These are phyloP conservation scores for Myiotriccus ornatus DNA, from an alignment of 2,797 vertebrate genomes.

Conservation along the genomic window DNA sequence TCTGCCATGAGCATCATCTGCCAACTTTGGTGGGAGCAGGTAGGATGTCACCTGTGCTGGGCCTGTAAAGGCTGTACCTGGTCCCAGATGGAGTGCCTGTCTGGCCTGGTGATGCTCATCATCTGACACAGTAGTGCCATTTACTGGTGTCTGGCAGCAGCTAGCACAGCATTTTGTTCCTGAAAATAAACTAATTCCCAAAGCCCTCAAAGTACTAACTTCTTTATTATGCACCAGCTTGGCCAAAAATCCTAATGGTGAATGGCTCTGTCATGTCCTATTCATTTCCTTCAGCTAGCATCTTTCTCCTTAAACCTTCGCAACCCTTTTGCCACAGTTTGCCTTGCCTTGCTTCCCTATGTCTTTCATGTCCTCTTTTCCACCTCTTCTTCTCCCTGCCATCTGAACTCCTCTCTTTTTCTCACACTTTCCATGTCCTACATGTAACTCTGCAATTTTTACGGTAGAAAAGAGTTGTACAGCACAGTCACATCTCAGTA, in stretches of 20 bases:
- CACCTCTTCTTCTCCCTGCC: background rate
- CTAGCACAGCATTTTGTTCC: background rate
- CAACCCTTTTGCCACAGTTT: background rate
- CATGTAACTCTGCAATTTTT: background rate
- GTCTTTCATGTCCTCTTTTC: background rate
- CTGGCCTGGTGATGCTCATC: background rate
- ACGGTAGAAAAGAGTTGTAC: background rate
- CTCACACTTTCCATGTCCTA: background rate
- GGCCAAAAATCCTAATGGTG: background rate
- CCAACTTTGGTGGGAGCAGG: background rate
- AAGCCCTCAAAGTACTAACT: background rate
- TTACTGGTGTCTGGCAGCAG: background rate
- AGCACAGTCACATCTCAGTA: background rate
- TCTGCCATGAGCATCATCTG: background rate
- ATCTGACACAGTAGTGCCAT: background rate
- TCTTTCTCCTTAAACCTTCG: background rate
- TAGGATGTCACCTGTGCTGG: background rate
- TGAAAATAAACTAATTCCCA: background rate
- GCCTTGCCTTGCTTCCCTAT: background rate
- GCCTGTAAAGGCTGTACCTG: background rate
- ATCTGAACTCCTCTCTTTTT: background rate
- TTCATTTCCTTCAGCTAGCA: background rate
- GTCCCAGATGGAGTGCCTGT: background rate
- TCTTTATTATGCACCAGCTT: background rate
- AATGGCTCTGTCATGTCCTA: background rate